Percentiles rank a stretch among this genome's conserved stretches.
These are phyloP conservation scores for Hirtodrosophila trivittata DNA, from an alignment of 2,888 invertebrate species.

Conservation along the genomic window DNA sequence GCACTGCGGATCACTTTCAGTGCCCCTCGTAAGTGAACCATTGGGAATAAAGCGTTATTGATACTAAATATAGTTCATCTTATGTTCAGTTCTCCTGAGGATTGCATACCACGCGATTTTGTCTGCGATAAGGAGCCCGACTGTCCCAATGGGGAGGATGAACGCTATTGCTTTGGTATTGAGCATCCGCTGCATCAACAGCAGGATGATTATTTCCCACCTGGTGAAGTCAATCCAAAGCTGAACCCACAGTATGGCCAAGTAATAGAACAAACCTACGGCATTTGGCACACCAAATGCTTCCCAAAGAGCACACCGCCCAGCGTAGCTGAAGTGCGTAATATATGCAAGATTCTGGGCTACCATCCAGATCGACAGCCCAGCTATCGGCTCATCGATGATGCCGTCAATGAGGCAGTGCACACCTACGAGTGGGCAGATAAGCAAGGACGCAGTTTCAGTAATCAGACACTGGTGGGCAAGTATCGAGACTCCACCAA, in stretches of 20 bases:
- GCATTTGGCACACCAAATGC: slow-evolving; percentile 90
- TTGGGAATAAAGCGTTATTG: too few species aligned
- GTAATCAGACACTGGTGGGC: slow-evolving; percentile 62
- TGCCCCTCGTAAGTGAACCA: slow-evolving; percentile 84
- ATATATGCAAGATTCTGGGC: slow-evolving; percentile 87
- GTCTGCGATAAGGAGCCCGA: slow-evolving; percentile 91
- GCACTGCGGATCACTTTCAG: slow-evolving; percentile 85
- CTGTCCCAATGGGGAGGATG: slow-evolving; percentile 90
- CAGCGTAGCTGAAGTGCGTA: slow-evolving; percentile 84
- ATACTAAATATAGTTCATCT: neutral
- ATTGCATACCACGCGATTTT: slow-evolving; percentile 89
- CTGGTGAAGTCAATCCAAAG: slow-evolving; percentile 13
- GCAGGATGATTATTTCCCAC: slow-evolving; percentile 19
- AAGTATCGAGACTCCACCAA: slow-evolving; percentile 81
- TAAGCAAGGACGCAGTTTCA: slow-evolving; percentile 65
- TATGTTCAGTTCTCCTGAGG: slow-evolving; percentile 79
- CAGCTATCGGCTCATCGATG: slow-evolving; percentile 81
- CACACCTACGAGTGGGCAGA: slow-evolving; percentile 70
- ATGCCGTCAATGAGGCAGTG: slow-evolving; percentile 69
- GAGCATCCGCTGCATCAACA: slow-evolving; percentile 75
- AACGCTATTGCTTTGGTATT: slow-evolving; percentile 86
- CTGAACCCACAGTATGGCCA: slow-evolving; percentile 86
- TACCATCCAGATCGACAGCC: slow-evolving; percentile 84
- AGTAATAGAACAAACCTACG: slow-evolving; percentile 87
- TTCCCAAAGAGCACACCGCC: slow-evolving; percentile 85